Percentiles rank a stretch among this genome's conserved stretches.
These are phyloP conservation scores for Lerista edwardsae DNA, from an alignment of 2,797 vertebrate species.

Conservation along the genomic window DNA sequence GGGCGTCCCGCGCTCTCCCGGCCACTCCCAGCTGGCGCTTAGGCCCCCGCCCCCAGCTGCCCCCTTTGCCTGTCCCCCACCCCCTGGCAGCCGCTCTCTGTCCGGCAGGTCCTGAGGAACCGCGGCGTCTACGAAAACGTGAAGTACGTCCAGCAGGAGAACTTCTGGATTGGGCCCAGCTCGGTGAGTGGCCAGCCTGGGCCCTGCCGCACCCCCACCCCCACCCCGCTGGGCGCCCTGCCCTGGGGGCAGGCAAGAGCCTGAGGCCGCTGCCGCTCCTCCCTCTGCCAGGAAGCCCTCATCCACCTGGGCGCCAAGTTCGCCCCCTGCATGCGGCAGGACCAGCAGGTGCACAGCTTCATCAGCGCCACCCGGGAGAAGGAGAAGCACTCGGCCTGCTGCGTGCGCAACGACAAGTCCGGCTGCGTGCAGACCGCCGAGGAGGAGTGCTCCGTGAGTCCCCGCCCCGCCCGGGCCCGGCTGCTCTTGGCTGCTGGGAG, in stretches of 20 bases:
- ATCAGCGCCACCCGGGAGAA: conserved; percentile 84
- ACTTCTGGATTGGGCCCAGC: conserved; percentile 98
- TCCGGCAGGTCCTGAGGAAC: conserved; percentile 89
- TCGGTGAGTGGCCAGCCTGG: conserved; percentile 91
- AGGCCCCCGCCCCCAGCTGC: not conserved
- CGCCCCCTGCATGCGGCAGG: conserved; percentile 96
- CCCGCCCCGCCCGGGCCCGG: too few relatives aligned
- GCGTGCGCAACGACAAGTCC: conserved; percentile 94
- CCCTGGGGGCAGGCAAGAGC: too few relatives aligned
- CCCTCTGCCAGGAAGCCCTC: conserved; percentile 86
- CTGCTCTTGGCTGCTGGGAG: too few relatives aligned
- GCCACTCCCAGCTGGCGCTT: not conserved
- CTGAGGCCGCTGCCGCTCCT: not conserved
- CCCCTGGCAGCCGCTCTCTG: not conserved
- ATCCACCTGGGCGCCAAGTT: conserved; percentile 99
- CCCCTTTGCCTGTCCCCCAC: too few relatives aligned
- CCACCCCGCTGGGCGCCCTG: not conserved
- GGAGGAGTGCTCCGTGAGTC: conserved; percentile 94
- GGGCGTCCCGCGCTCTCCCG: not conserved
- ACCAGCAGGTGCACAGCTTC: conserved; percentile 90
- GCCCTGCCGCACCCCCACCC: too few relatives aligned
- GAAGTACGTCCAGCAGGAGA: conserved; percentile 96
- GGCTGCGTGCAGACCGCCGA: conserved; percentile 94
- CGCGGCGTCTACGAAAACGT: conserved; percentile 97
- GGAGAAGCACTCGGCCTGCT: conserved; percentile 93